Percentiles rank a stretch among this genome's conserved stretches.
Evolutionary conservation across 2,888 invertebrate genomes (phyloP).

Genomic region (Drosophila nr. perissopoda): DNA sequence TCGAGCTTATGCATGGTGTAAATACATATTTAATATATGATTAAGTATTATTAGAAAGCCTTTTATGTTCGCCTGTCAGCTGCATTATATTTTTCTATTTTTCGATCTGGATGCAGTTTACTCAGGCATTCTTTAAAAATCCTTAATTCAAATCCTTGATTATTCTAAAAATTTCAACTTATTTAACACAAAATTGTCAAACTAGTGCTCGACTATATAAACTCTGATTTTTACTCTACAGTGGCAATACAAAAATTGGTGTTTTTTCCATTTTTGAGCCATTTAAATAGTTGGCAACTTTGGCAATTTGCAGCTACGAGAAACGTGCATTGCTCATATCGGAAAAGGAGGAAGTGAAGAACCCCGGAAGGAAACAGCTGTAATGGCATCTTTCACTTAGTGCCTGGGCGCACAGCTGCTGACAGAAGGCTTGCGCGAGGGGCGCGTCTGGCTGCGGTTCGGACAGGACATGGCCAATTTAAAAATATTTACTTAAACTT

Average conservation of each 20-base stretch:
- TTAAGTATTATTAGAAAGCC: background rate
- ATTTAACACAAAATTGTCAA: background rate
- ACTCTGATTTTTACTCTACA: no score
- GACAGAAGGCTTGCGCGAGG: slow-evolving; percentile 51
- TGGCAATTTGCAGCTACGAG: slow-evolving; percentile 23
- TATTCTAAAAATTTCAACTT: no score
- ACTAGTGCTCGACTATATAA: background rate
- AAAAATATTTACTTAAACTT: slow-evolving; percentile 81
- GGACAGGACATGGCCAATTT: slow-evolving; percentile 79
- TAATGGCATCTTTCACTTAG: slow-evolving; percentile 68
- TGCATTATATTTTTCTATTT: background rate
- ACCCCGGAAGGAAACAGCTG: slow-evolving; percentile 51
- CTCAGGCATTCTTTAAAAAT: background rate
- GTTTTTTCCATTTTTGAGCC: background rate
- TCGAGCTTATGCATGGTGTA: background rate
- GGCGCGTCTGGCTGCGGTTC: slow-evolving; percentile 34
- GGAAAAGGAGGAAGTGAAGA: slow-evolving; percentile 42
- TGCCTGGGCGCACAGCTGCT: slow-evolving; percentile 47
- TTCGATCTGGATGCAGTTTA: no score
- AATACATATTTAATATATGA: background rate
- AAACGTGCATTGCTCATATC: slow-evolving; percentile 31
- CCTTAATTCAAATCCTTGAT: no score
- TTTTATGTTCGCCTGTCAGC: background rate
- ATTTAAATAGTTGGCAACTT: slow-evolving; percentile 21
- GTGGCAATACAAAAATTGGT: background rate